Base-by-base conservation (phyloP, 2,797 vertebrate species). In the Microchirus variegatus region DNA sequence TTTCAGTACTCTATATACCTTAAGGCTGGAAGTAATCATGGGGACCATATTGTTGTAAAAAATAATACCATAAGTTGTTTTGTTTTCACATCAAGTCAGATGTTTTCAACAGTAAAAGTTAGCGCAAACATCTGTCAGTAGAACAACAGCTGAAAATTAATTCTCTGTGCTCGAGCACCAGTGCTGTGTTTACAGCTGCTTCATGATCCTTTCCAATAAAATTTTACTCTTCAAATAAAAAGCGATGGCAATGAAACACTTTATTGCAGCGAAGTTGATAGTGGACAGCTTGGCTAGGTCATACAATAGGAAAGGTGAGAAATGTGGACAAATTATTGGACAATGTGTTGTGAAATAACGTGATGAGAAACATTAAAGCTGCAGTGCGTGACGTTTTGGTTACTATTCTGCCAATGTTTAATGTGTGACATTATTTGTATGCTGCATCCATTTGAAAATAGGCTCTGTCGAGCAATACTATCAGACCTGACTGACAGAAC, bases 151-250 rank as follows among this genome's bases (percentile, higher is more conserved):
- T 36, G 40, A 57, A 75, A 58, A 61, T 59, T 17, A 16, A 67
- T 55, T 18, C 31, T 48, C 46, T 31, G 18, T 38, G 31, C 62
- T 36, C 15, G 52, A 26, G 4, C 26, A 53, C 43, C 35, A 35
- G 37, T 9, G 46, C 44, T 59, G 60, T 60, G 64, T 69, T 80
- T 78, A 73, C 67, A 71, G 77, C 69, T 50, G 45, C 58, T 43
- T 63, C 63, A 22, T 85, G 66, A 80, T 78, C 58, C 58, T 52
- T 16, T 1, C 43, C 41, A 11, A 73, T 80, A 71, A 80, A 67
- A 73, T 36, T 64, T 76, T 74, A 76, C 54, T 58, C 55, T 50
- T 61, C 59, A 64, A 70, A 73, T 84, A 68, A 78, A 80, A 80
- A 40, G 63, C 63, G 56, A 71, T 42, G 47, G 22, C 44, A 51